These are phyloP conservation scores for Drosophila melanocephala DNA, from an alignment of 2,888 invertebrate genomes.

Conservation along the genomic window DNA sequence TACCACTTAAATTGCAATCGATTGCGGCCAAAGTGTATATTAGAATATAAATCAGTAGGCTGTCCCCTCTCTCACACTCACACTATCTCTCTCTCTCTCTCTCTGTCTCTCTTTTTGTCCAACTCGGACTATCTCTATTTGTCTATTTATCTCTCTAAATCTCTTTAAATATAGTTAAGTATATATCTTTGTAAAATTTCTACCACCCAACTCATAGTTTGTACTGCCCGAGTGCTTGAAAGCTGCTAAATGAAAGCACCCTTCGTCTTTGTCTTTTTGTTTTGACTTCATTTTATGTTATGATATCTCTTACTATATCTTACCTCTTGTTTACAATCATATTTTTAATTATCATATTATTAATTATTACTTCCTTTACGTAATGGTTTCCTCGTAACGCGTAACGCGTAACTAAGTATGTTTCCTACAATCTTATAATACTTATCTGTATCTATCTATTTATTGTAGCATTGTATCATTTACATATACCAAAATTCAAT, in stretches of 20 bases:
- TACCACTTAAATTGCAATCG: constrained; percentile 76
- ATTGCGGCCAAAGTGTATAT: constrained; percentile 48
- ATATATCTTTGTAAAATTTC: constrained; percentile 37
- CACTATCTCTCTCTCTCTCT: constrained; percentile 23
- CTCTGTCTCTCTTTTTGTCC: constrained; percentile 19
- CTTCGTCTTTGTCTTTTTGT: constrained; percentile 25
- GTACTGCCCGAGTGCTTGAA: constrained; percentile 53
- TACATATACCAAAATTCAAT: constrained; percentile 50
- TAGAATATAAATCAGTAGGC: constrained; percentile 13
- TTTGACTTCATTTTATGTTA: constrained; percentile 43
- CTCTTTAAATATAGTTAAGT: constrained; percentile 23
- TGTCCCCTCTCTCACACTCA: constrained; percentile 9
- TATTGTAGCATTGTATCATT: constrained; percentile 68
- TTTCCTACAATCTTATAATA: constrained; percentile 17
- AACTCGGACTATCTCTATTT: constrained; percentile 26
- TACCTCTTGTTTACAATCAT: constrained; percentile 34
- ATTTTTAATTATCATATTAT: constrained; percentile 24
- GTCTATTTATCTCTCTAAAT: constrained; percentile 20
- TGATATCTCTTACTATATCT: constrained; percentile 27
- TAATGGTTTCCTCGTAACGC: constrained; percentile 31
- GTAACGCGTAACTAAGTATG: constrained; percentile 31
- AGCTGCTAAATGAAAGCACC: constrained; percentile 66
- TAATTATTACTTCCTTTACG: constrained; percentile 18
- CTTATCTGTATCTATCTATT: constrained; percentile 35
- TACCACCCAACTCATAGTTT: constrained; percentile 36